Conservation (phyloP, 2,113 vertebrate species). For the Pygoscelis antarcticus region DNA sequence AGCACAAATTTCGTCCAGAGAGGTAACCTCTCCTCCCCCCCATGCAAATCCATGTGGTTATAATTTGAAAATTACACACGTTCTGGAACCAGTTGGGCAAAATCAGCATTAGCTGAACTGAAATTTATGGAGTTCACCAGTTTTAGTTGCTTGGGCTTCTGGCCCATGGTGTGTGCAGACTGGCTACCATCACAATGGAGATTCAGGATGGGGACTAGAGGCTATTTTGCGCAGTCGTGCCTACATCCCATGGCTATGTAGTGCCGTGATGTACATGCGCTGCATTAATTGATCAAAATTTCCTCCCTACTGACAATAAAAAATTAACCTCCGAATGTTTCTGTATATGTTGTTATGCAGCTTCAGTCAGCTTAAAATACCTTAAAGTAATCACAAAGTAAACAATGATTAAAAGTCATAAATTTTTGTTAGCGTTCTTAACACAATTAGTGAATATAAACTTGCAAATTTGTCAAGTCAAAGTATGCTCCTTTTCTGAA, state of each 20-base stretch:
- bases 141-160: neutral
- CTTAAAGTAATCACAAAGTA: neutral
- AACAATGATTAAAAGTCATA: neutral
- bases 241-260: neutral
- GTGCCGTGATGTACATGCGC: too few relatives aligned
- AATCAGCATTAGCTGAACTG: neutral
- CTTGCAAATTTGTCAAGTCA: neutral
- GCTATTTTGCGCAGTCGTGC: neutral
- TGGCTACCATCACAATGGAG: neutral
- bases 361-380: neutral
- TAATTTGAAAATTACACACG: neutral
- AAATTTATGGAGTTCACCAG: neutral
- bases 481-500: neutral
- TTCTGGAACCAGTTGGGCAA: neutral
- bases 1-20: constrained; percentile 90
- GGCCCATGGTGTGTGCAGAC: neutral
- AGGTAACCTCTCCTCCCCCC: constrained; percentile 74
- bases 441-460: neutral
- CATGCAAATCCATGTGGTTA: neutral
- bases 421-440: neutral
- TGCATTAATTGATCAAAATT: neutral
- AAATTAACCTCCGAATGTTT: neutral
- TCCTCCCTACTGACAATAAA: neutral
- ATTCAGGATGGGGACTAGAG: neutral
- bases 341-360: neutral